Conservation (phyloP, 2,797 vertebrate genomes). For the Catostomus latipinnis region DNA sequence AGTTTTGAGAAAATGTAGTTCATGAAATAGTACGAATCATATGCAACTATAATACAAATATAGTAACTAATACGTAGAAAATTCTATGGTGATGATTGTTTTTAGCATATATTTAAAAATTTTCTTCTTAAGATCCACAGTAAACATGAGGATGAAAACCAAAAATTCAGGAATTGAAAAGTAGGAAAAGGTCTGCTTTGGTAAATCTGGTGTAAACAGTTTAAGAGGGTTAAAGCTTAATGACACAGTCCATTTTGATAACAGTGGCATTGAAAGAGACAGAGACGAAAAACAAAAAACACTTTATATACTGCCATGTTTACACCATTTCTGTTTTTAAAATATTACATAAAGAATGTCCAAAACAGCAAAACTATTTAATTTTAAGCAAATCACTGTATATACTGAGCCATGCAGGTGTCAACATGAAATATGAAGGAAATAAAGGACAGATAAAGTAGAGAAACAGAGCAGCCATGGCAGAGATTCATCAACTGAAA, state of each 20-base stretch:
- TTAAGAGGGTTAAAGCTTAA: slow-evolving; percentile 35
- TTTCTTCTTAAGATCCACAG: neutral
- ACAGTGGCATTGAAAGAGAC: slow-evolving; percentile 1
- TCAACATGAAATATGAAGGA: slow-evolving; percentile 2
- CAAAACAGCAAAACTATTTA: neutral
- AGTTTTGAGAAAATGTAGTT: slow-evolving; percentile 11
- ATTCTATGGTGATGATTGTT: neutral
- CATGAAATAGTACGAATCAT: neutral
- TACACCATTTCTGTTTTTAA: neutral
- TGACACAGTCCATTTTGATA: neutral
- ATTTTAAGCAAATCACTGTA: neutral
- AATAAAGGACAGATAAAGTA: neutral
- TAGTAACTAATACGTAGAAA: neutral
- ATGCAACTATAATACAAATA: neutral
- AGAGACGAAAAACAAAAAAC: neutral
- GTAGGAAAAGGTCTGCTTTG: slow-evolving; percentile 42
- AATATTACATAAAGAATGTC: too few relatives aligned
- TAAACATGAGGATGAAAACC: neutral
- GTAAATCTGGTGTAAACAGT: slow-evolving; percentile 38
- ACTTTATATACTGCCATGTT: slow-evolving; percentile 4
- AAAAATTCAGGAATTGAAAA: neutral
- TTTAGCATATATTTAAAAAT: neutral
- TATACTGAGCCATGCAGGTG: neutral
- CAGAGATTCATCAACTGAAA: neutral
- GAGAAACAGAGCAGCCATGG: neutral